phyloP scores from a whole-genome alignment of 2,888 invertebrate genomes.

The Dilophus febrilis region DNA sequence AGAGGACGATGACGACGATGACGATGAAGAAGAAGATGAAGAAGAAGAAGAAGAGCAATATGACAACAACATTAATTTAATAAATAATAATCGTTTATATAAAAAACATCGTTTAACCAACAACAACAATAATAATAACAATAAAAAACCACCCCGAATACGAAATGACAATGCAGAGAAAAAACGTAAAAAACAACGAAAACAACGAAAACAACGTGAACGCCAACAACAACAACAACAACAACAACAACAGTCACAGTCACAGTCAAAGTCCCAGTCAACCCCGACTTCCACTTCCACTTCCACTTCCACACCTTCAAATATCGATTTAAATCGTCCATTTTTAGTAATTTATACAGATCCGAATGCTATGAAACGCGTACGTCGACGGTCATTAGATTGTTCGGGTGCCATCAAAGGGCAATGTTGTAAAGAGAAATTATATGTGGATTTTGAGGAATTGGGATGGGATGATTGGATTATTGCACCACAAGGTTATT shows the following conservation, averaged over 20 bases:
- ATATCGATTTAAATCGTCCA: conserved; percentile 51
- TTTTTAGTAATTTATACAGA: conserved; percentile 70
- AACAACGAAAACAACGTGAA: too few relatives aligned
- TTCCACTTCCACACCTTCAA: conserved; percentile 11
- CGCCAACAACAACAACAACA: not conserved
- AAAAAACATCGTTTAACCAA: too few relatives aligned
- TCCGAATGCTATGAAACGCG: conserved; percentile 46
- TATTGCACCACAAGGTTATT: conserved; percentile 77
- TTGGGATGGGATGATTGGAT: conserved; percentile 94
- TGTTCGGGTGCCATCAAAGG: conserved; percentile 42
- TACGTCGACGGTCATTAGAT: conserved; percentile 67
- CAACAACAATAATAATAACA: too few relatives aligned
- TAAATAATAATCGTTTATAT: too few relatives aligned
- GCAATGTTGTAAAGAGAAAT: conserved; percentile 76
- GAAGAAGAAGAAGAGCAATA: too few relatives aligned
- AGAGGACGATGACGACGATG: too few relatives aligned
- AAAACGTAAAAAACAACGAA: too few relatives aligned
- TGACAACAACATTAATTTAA: too few relatives aligned
- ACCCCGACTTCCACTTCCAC: not conserved
- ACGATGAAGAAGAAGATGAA: too few relatives aligned
- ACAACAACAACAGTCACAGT: not conserved
- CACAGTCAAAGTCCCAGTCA: not conserved
- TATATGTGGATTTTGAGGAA: conserved; percentile 81
- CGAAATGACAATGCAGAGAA: not conserved
- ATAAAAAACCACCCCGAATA: too few relatives aligned